Base-by-base conservation (phyloP, 64 coral and sea anemone species). In the Pocillopora damicornis region DNA sequence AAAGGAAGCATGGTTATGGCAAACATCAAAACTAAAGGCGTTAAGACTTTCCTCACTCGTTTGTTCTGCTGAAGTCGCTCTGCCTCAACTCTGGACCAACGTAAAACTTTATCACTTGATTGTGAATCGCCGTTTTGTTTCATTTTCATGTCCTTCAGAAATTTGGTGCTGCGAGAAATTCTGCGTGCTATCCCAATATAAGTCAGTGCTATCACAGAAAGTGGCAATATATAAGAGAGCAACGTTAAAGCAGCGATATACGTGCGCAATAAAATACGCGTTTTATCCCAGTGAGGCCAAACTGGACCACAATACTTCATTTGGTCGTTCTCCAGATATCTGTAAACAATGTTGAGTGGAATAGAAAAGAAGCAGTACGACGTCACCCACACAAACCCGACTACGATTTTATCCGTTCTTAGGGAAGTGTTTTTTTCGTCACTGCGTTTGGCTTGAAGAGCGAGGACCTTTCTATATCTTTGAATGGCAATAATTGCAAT, bases 1-100 rank as follows among this genome's bases (percentile, higher is more conserved):
- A 92, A 60, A 8, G 94, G 94, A 15, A 95, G 86, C 90, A 95
- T 95, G 3, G 90, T 76, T 0, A 95, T 38, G 0, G 80, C 90
- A 57, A 95, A 95, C 13, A 92, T 34, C 15, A 92, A 17, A 18
- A 89, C 94, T 14, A 95, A 75, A 11, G 94, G 94, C 0, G 94
- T 95, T 59, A 95, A 61, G 23, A 95, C 89, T 61, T 79, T 95
- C 34, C 92, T 95, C 18, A 87, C 94, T 25, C 86, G 76, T 15
- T 75, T 85, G 76, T 92, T 95, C 8, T 92, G 94, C 2, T 71
- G 38, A 22, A 92, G 72, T 63, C 79, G 81, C 7, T n/a, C 37
- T 13, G 58, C 15, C 12, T 45, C 16, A 20, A n/a, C 9, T 13
- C 34, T 15, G 5, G 26, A 10, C 26, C 26, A 51, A 51, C 42